Base-by-base conservation (phyloP, 2,888 invertebrate species). In the Oscheius sp. region DNA sequence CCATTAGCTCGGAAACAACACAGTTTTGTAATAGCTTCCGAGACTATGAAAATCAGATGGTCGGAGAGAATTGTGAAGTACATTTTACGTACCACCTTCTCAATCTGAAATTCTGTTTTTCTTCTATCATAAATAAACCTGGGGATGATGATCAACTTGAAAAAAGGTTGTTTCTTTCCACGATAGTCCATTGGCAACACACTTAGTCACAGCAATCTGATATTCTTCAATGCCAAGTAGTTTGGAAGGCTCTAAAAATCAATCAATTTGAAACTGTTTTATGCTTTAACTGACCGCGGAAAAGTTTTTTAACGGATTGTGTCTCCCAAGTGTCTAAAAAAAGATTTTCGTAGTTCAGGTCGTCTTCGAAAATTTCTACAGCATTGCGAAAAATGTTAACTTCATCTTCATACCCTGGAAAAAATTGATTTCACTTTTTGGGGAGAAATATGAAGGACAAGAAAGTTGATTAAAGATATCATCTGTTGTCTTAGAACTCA, bases 171-270 rank as follows among this genome's bases (percentile, higher is more conserved):
- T 30, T 5, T 51, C 51, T 17, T 30, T 20, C 51, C 51, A 51
- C 6, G 51, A 51, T 30, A 51, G 12, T 28, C 51, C 51, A 51
- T 51, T 51, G 5, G 12, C 28, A 14, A 51, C 32, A 32, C 12
- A 51, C 0, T 51, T 51, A 17, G 51, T 32, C 14, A 51, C 30
- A 28, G n/a, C 32, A 32, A 51, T 51, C n/a, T 51, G 28, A 51
- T 51, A 51, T 20, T 51, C 51, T 20, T 51, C 51, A 17, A 51
- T 17, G n/a, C n/a, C 51, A n/a, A 51, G n/a, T 30, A 51, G 51
- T 3, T 20, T 32, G 4, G 51, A 32, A 17, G 51, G 32, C n/a
- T 51, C 51, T 51, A n/a, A 3, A 51, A 51, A 30, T 4, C 2
- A 17, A n/a, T 51, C 5, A 24, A 6, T 49, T 36, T 36, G 8